Evolutionary conservation across 2,888 invertebrate genomes (phyloP), one percentile per base, ranked within the genome.

Genomic region (Pterostichus madidus): DNA sequence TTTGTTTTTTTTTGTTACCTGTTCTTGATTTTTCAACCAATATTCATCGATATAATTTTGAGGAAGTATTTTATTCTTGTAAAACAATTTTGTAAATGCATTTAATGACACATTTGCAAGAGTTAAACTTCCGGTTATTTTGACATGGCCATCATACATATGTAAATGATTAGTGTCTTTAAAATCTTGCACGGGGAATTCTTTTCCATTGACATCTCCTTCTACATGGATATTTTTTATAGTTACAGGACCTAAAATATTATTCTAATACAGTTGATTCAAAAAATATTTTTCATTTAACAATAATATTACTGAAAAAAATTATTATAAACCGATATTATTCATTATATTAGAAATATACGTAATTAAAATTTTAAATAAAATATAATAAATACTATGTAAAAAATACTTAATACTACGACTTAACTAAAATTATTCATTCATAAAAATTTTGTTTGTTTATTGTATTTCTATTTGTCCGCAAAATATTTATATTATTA

Each of bases 121-220:
- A 44, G 13, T 44, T n/a, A 79, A 64, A 24, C 15, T 64, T 46
- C 79, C 79, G 15, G n/a, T 64, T n/a, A 79, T 79, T 79, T 79
- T 79, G 44, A 79, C 79, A 79, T 64, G 13, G 3, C 79, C 79
- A 49, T 79, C 79, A 31, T 79, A 79, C 44, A 61, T 61, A 31
- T 46, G 31, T 79, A 79, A 79, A 17, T 17, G 17, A 17, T 59
- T 59, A 35, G 78, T 56, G 35, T 78, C 59, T 64, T 79, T 46
- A 31, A 79, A 64, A n/a, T 49, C 13, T 61, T 61, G 39, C 17
- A 32, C 61, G 13, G 79, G 64, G 17, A 46, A 44, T 49, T 79
- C 32, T 13, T 39, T 46, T 17, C 61, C 64, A 46, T 61, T 79
- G 11, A 79, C 61, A 31, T 79, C 61, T 44, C 64, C 64, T 46